Evolutionary conservation across 2,113 vertebrate genomes (phyloP).

Genomic region (Typhlomys cinereus): DNA sequence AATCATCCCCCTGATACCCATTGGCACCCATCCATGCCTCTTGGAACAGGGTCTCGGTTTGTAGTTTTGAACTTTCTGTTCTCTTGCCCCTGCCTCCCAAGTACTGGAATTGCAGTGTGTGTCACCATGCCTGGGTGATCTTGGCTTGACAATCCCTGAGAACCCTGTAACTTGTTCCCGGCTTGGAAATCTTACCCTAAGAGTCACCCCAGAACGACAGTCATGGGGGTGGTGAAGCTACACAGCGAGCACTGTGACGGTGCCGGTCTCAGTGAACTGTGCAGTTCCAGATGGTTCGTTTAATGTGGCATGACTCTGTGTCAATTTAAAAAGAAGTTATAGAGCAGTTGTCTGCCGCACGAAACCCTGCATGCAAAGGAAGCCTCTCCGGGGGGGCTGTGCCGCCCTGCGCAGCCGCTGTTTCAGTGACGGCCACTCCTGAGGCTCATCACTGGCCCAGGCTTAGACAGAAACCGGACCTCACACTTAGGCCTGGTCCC

Average conservation of each 20-base stretch:
- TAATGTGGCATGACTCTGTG: background rate
- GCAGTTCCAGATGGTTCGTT: background rate
- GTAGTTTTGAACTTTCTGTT: background rate
- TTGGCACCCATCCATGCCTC: background rate
- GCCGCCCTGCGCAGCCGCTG: background rate
- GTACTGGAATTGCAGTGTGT: background rate
- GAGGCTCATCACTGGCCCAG: background rate
- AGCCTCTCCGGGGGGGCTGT: too few species aligned
- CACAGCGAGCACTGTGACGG: background rate
- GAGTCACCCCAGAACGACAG: background rate
- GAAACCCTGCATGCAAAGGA: background rate
- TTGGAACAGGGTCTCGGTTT: background rate
- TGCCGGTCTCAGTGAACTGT: background rate
- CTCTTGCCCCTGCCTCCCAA: background rate
- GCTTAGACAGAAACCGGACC: background rate
- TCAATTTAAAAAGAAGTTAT: background rate
- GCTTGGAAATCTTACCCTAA: background rate
- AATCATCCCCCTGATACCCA: too few species aligned
- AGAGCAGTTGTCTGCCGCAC: background rate
- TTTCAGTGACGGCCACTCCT: too few species aligned
- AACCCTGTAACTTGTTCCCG: rapidly evolving
- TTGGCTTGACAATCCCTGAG: background rate
- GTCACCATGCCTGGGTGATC: background rate
- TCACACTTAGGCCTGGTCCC: too few species aligned
- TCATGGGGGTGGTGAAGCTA: too few species aligned